phyloP scores from a whole-genome alignment of 2,113 vertebrate genomes.

The Oreochromis spilurus region DNA sequence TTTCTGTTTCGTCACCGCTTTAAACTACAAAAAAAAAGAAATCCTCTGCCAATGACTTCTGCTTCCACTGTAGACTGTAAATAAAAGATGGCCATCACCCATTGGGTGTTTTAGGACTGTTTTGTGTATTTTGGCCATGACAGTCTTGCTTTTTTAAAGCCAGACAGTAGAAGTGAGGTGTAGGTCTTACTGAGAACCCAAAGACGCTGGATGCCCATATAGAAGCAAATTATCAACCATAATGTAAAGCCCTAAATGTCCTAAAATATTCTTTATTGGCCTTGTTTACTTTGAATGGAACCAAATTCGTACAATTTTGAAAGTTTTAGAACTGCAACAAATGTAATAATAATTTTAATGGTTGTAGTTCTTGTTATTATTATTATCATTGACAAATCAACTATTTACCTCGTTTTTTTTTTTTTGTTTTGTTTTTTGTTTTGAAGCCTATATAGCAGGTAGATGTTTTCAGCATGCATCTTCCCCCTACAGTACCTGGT shows the following conservation, averaged over 20 bases:
- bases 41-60: not conserved
- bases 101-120: not conserved
- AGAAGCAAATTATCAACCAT: not conserved
- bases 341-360: not conserved
- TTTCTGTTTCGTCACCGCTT: not conserved
- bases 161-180: too few species aligned
- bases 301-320: not conserved
- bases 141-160: not conserved
- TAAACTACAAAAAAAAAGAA: not conserved
- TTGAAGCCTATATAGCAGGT: accelerated
- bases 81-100: accelerated
- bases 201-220: accelerated
- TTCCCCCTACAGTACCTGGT: not conserved
- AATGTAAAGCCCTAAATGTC: not conserved
- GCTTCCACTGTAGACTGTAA: not conserved
- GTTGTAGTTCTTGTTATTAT: not conserved
- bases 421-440: not conserved
- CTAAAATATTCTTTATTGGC: not conserved
- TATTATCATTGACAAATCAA: not conserved
- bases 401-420: not conserved
- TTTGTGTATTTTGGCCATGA: not conserved
- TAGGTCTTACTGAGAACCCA: not conserved
- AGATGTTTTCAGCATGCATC: not conserved
- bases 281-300: not conserved
- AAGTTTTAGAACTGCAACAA: not conserved